phyloP scores from a whole-genome alignment of 2,113 vertebrate species.

The Himantopus leucocephalus region DNA sequence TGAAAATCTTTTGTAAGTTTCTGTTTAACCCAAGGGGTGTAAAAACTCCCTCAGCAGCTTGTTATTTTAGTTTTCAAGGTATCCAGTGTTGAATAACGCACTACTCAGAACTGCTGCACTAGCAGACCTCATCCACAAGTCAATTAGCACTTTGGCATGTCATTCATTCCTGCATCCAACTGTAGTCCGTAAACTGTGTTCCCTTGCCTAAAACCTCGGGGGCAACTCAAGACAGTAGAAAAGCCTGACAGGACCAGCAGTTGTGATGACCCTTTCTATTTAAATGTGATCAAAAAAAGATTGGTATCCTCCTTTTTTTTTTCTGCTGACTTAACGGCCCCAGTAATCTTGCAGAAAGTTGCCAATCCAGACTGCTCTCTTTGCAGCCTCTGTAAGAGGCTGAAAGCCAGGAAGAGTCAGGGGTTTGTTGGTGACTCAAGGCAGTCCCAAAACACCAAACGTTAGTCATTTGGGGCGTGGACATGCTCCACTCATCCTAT shows the following conservation, averaged over 20 bases:
- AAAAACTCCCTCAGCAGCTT: neutral
- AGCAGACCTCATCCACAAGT: neutral
- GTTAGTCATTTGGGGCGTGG: neutral
- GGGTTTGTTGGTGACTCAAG: neutral
- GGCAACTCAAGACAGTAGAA: neutral
- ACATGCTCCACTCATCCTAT: neutral
- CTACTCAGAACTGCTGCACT: neutral
- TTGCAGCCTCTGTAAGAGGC: neutral
- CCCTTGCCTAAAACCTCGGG: neutral
- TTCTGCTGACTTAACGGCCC: neutral
- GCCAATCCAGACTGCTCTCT: neutral
- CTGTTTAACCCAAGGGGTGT: neutral
- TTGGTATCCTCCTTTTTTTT: neutral
- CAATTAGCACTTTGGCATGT: neutral
- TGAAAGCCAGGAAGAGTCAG: neutral
- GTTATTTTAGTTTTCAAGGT: slow-evolving; percentile 30
- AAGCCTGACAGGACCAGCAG: neutral
- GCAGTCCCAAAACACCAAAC: neutral
- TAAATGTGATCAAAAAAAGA: neutral
- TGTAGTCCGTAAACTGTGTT: neutral
- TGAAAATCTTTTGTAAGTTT: neutral
- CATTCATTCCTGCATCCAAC: neutral
- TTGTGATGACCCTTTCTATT: neutral
- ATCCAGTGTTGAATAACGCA: neutral
- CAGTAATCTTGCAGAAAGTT: neutral